Evolutionary conservation across 2,797 vertebrate genomes (phyloP).

Genomic region (Triplophysa yarkandensis): DNA sequence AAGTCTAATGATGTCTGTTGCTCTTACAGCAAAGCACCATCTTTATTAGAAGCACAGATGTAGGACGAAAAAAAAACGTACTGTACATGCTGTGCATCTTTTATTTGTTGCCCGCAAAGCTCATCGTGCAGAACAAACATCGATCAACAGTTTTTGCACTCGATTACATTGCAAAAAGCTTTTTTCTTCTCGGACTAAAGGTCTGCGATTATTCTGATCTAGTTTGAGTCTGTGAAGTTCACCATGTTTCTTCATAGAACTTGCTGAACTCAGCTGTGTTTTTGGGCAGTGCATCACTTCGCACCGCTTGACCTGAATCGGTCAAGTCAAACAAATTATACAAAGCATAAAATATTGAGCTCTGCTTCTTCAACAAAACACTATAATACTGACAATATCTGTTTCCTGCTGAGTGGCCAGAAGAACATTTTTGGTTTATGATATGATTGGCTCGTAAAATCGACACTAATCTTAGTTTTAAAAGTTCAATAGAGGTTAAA

Average conservation of each 20-base stretch:
- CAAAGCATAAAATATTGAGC: conserved; percentile 61
- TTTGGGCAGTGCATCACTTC: conserved; percentile 58
- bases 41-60: not conserved
- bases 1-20: not conserved
- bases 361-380: conserved; percentile 50
- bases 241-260: conserved; percentile 43
- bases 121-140: not conserved
- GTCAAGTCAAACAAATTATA: conserved; percentile 60
- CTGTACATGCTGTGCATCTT: not conserved
- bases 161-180: too few relatives aligned
- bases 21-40: not conserved
- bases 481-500: conserved; percentile 37
- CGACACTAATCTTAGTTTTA: conserved; percentile 39
- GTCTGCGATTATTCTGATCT: conserved; percentile 27
- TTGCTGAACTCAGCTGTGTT: conserved; percentile 58
- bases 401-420: conserved; percentile 49
- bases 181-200: conserved; percentile 38
- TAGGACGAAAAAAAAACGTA: not conserved
- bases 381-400: conserved; percentile 59
- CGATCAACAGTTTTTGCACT: not conserved
- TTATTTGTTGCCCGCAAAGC: not conserved
- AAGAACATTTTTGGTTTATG: conserved; percentile 54
- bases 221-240: conserved; percentile 35
- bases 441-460: conserved; percentile 52
- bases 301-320: conserved; percentile 60